phyloP scores from a whole-genome alignment of 2,797 vertebrate genomes.

The Crax fasciolata region DNA sequence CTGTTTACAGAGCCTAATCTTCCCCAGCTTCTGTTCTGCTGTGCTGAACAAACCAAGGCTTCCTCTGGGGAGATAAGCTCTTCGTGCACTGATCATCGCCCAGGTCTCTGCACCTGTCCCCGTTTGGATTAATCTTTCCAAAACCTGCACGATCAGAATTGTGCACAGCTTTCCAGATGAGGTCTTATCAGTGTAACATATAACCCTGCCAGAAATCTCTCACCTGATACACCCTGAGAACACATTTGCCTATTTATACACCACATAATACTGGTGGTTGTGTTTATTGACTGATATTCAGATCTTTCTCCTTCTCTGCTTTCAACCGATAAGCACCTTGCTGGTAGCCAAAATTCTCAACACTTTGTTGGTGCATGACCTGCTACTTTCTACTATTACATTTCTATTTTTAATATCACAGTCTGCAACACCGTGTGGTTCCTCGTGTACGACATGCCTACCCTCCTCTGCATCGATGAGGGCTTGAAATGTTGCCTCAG shows the following conservation, averaged over 20 bases:
- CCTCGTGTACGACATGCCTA: background rate
- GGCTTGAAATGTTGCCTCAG: background rate
- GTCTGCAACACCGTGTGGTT: background rate
- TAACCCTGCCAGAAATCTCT: conserved; percentile 46
- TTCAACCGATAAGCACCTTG: conserved; percentile 24
- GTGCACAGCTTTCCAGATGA: conserved; percentile 33
- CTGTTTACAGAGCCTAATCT: background rate
- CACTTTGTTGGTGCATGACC: background rate
- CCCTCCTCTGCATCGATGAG: conserved; percentile 17
- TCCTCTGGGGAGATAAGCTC: background rate
- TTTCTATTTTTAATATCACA: conserved; percentile 23
- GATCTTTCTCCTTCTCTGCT: conserved; percentile 31
- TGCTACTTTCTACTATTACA: conserved; percentile 2
- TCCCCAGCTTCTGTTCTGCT: conserved; percentile 8
- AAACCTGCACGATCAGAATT: background rate
- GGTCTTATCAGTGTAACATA: background rate
- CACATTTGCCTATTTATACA: conserved; percentile 2
- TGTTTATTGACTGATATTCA: conserved; percentile 15
- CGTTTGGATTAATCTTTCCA: conserved; percentile 52
- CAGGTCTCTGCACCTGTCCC: conserved; percentile 45
- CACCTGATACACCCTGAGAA: background rate
- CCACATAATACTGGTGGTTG: conserved; percentile 10
- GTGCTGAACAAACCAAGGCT: background rate
- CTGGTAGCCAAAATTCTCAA: conserved; percentile 12
- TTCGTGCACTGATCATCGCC: background rate